Conservation (phyloP, 1,140 invertebrate species). For the Anastrepha ludens region DNA sequence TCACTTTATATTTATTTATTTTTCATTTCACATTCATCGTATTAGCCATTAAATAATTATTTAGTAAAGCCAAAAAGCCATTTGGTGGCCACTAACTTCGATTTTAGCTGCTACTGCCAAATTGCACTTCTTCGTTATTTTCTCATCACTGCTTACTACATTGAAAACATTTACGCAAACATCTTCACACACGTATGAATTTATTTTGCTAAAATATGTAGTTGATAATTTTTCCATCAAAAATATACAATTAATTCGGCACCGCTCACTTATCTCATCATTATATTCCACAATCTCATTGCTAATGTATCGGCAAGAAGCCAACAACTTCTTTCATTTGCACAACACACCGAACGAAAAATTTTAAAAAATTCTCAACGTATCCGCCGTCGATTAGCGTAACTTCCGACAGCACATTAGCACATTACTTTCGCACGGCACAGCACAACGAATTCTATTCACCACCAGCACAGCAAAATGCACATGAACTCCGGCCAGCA, state of each 20-base stretch:
- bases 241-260: not conserved
- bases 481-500: not conserved
- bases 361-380: not conserved
- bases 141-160: not conserved
- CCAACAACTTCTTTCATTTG: not conserved
- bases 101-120: not conserved
- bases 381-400: not conserved
- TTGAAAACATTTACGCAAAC: not conserved
- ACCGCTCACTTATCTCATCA: not conserved
- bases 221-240: not conserved
- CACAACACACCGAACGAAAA: conserved; percentile 31
- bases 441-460: conserved; percentile 37
- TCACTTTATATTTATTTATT: not conserved
- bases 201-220: not conserved
- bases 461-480: not conserved
- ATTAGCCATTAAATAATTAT: not conserved
- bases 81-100: not conserved
- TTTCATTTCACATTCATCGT: not conserved
- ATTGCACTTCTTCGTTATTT: not conserved
- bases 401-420: not conserved
- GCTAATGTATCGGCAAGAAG: not conserved
- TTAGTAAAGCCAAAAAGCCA: not conserved
- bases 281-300: not conserved
- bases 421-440: not conserved
- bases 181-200: not conserved